Evolutionary conservation across 1,140 invertebrate species (phyloP).

Genomic region (Argopecten irradians): DNA sequence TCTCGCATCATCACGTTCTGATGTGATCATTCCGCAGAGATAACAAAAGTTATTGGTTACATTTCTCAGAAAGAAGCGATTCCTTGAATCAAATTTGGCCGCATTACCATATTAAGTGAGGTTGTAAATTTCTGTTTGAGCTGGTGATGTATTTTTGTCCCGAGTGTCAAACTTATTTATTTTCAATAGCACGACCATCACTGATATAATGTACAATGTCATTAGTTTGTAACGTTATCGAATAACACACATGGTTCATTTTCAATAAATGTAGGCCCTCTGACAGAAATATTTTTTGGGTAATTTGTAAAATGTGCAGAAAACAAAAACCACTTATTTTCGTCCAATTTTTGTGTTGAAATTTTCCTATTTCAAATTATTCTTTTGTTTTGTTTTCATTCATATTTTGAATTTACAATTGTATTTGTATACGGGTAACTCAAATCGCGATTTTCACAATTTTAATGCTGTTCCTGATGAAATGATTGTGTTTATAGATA

Average conservation of each 20-base stretch:
- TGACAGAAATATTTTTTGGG: too few relatives aligned
- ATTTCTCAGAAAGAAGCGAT: not conserved
- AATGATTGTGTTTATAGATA: too few relatives aligned
- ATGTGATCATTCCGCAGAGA: constrained; percentile 9
- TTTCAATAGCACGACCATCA: not conserved
- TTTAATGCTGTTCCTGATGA: too few relatives aligned
- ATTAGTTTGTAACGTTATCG: not conserved
- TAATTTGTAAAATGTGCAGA: too few relatives aligned
- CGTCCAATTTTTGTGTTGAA: too few relatives aligned
- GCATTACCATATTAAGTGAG: constrained; percentile 15
- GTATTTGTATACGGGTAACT: too few relatives aligned
- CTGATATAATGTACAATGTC: not conserved
- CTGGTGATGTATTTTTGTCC: not conserved
- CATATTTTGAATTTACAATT: too few relatives aligned
- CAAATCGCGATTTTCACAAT: too few relatives aligned
- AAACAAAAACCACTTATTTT: too few relatives aligned
- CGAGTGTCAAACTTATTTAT: constrained; percentile 9
- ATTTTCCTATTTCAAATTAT: too few relatives aligned
- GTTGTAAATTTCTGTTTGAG: not conserved
- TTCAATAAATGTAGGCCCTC: not conserved
- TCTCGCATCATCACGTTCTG: constrained; percentile 20
- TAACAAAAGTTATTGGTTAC: not conserved
- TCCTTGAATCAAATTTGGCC: not conserved
- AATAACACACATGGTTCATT: not conserved
- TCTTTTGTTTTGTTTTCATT: too few relatives aligned